Percentiles rank a stretch among this genome's conserved stretches.
These are phyloP conservation scores for Grus americana DNA, from an alignment of 2,113 vertebrate species.

Conservation along the genomic window DNA sequence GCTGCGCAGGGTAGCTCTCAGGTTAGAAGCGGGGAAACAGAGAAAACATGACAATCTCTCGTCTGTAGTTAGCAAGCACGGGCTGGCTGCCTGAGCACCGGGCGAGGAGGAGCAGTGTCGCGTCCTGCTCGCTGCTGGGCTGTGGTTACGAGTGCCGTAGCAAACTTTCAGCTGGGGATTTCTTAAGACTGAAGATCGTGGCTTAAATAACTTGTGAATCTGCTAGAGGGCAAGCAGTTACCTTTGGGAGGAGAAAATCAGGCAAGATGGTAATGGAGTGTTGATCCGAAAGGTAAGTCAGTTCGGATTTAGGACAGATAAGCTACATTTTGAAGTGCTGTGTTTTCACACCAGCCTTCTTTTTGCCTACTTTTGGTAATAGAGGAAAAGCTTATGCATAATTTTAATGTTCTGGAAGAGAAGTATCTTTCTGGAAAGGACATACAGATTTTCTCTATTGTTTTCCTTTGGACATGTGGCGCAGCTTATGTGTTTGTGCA, in stretches of 20 bases:
- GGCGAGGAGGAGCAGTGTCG: background rate
- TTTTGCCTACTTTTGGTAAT: background rate
- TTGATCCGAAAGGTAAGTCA: background rate
- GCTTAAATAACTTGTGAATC: background rate
- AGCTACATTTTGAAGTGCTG: background rate
- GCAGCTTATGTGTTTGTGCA: background rate
- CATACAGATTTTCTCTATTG: background rate
- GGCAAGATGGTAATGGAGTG: background rate
- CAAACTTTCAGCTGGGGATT: background rate
- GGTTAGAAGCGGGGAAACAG: constrained; percentile 2
- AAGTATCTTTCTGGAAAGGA: background rate
- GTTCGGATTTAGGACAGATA: background rate
- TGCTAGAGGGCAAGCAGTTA: background rate
- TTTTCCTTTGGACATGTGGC: background rate
- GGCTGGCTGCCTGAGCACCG: background rate
- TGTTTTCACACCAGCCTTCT: background rate
- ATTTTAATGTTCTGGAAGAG: background rate
- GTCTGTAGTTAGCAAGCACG: background rate
- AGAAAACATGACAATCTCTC: background rate
- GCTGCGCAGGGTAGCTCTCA: background rate
- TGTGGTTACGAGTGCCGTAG: background rate
- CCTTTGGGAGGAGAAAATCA: background rate
- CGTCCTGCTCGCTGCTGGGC: background rate
- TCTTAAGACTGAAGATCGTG: background rate
- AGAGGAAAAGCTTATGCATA: background rate